Evolutionary conservation across 2,113 vertebrate genomes (phyloP), one percentile per base, ranked within the genome.

Genomic region (Prochilodus magdalenae): DNA sequence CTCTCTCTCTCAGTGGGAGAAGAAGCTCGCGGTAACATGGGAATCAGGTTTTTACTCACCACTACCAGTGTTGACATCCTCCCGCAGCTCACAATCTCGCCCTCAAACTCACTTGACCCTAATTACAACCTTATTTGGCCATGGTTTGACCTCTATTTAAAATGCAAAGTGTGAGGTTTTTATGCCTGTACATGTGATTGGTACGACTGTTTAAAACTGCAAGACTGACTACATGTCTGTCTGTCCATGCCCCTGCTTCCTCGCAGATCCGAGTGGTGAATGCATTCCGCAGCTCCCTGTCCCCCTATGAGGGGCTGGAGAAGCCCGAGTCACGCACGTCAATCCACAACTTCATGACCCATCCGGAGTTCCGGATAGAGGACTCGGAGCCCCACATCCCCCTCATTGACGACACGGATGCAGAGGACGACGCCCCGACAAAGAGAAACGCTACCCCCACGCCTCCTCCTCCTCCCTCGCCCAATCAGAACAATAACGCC

Each of bases 201-300:
- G 47, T 22, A 4, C 29, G 8, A 40, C 65, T 62, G 70, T n/a
- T 20, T 51, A 27, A 1, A 62, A 8, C 16, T 57, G 30, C n/a
- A 77, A 73, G 44, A 75, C 86, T 94, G 83, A 94, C 79, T 57
- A n/a, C n/a, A n/a, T n/a, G 1, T 36, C 0, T 84, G 12, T 60
- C 51, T 87, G 22, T 87, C 73, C 78, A 27, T 53, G 75, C 83
- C 30, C 75, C 67, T 53, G 70, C 80, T 49, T 69, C 65, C 90
- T 90, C 87, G 60, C 96, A 99, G 98, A 99, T 99, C 94, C 96
- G 98, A 95, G 98, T 99, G 96, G 98, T 99, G 97, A 99, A 99
- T 95, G 98, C 98, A 94, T 99, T 99, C 98, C 98, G 98, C 97
- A 99, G 97, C 95, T 97, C 97, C 93, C 94, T 99, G 91, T 99